These are phyloP conservation scores for Motacilla tschutschensis DNA, from an alignment of 2,113 vertebrate genomes.

Conservation along the genomic window DNA sequence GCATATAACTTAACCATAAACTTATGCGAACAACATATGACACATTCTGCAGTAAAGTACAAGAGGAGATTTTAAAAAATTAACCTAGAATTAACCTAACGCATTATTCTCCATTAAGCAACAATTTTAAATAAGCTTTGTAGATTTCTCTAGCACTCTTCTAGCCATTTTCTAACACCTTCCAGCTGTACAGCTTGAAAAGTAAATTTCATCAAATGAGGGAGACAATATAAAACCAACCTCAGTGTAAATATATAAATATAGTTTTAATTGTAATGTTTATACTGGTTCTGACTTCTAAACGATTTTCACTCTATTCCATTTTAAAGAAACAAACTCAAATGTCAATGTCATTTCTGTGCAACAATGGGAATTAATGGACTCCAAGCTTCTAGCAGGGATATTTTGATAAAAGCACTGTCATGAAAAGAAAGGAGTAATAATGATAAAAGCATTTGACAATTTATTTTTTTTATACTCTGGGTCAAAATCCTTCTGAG, in stretches of 20 bases:
- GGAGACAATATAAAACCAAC: neutral
- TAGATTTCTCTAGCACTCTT: neutral
- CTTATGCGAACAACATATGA: neutral
- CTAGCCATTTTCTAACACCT: neutral
- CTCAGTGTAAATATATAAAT: neutral
- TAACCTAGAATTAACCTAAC: neutral
- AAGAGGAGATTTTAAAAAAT: neutral
- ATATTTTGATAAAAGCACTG: neutral
- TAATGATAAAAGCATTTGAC: neutral
- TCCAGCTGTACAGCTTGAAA: neutral
- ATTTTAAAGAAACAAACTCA: conserved; percentile 12
- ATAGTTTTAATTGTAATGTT: conserved; percentile 10
- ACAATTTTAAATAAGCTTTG: neutral
- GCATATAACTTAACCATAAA: neutral
- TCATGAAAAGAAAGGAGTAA: neutral
- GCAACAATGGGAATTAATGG: neutral
- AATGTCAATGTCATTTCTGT: neutral
- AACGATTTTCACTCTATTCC: neutral
- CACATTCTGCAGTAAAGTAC: neutral
- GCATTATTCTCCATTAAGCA: neutral
- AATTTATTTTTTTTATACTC: neutral
- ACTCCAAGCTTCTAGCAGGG: neutral
- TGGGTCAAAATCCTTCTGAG: neutral
- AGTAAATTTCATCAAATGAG: neutral
- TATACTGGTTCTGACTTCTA: neutral